A percentile compares a stretch with the other conserved stretches of the same genome.
Conservation (phyloP, 2,888 invertebrate genomes). For the Tetragnatha montana region DNA sequence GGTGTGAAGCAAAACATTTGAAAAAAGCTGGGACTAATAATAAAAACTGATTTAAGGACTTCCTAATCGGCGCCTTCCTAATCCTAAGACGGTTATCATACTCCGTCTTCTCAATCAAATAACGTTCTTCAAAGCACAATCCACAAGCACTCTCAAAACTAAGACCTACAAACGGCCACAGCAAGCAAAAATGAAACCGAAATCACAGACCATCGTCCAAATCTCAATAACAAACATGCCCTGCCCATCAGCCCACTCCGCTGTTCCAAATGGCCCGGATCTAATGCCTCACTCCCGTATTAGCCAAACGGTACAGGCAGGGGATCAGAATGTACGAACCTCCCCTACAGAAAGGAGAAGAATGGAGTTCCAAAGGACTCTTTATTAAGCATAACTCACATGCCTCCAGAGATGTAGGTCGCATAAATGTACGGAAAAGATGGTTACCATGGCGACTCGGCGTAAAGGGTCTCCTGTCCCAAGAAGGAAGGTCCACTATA, state of each 20-base stretch:
- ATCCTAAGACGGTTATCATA: no score
- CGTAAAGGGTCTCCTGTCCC: conserved; percentile 56
- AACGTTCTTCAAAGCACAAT: no score
- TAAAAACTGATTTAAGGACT: no score
- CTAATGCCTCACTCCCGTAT: conserved; percentile 35
- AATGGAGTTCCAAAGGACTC: conserved; percentile 66
- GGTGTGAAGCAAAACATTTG: neutral
- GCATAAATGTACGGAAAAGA: conserved; percentile 67
- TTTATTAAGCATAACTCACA: conserved; percentile 68
- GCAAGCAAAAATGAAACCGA: neutral
- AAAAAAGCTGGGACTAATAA: neutral
- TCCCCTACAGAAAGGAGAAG: conserved; percentile 29
- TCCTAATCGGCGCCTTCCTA: no score
- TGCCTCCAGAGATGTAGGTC: conserved; percentile 65
- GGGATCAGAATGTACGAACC: conserved; percentile 16
- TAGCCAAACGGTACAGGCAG: neutral
- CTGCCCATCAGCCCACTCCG: conserved; percentile 35
- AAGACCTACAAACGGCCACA: neutral
- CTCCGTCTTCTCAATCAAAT: no score
- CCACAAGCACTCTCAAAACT: neutral
- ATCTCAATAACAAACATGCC: conserved; percentile 10
- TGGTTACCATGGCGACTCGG: conserved; percentile 52
- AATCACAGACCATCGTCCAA: neutral
- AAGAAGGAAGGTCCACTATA: conserved; percentile 35
- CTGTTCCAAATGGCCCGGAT: conserved; percentile 27